Base-by-base conservation (phyloP, 2,888 invertebrate genomes). In the Amphipyra tragopoginis region DNA sequence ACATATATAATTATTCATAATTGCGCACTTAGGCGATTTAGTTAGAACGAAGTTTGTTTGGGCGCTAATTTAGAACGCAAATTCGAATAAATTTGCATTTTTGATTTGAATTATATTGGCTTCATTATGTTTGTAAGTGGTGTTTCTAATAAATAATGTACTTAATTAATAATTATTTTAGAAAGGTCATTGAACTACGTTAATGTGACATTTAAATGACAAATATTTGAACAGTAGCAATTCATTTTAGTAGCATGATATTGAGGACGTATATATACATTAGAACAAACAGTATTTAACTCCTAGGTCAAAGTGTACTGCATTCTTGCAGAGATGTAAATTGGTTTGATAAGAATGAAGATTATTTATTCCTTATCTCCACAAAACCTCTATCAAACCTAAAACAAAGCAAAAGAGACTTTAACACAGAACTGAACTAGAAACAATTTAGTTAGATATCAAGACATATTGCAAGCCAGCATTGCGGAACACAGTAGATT, bases 1-100 rank as follows among this genome's bases (percentile, higher is more conserved):
- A 88, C 81, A 83, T 76, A 73, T 60, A 84, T 86, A 90, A 89
- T 89, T 89, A 89, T 86, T 85, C 83, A 83, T 89, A 90, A 90
- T 90, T 90, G 89, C 83, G 80, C 79, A 82, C 81, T 88, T 82
- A 81, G 79, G 72, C 73, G 78, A 83, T 85, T 84, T 85, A 78
- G 83, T 83, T 77, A 40, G 44, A 54, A 51, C 42, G 54, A 54
- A 64, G 70, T 72, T 80, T 82, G 83, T 79, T 82, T 74, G 72
- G 68, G 69, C 72, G 80, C 71, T 82, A 84, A 85, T 80, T 81
- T 75, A 43, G 60, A 73, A 80, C 67, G 74, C 60, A 73, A 81
- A 77, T 60, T 66, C 9, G 39, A 40, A 52, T 61, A 60, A 15
- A 73, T 78, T 80, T 67, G 66, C 67, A 77, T 78, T 72, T 80